A percentile compares a stretch with the other conserved stretches of the same genome.
phyloP scores from a whole-genome alignment of 2,888 invertebrate species.

The Heliconius charithonia region DNA sequence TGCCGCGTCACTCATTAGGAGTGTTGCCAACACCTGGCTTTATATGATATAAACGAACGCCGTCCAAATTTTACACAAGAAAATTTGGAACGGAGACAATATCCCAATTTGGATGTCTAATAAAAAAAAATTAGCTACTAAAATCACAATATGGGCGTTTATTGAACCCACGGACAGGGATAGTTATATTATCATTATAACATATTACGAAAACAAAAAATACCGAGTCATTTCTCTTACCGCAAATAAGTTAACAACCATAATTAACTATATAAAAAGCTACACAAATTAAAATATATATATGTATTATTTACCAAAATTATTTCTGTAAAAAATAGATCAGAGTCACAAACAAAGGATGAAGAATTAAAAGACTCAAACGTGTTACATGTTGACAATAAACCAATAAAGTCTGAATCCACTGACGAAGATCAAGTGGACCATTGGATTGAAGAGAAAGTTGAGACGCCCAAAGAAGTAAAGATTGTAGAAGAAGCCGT shows the following conservation, averaged over 20 bases:
- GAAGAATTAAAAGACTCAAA: slow-evolving; percentile 57
- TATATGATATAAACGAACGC: slow-evolving; percentile 39
- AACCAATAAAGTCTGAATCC: slow-evolving; percentile 50
- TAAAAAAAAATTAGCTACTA: neutral
- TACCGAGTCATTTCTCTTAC: neutral
- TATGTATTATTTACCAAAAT: neutral
- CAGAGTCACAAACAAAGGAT: slow-evolving; percentile 66
- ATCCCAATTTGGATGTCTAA: slow-evolving; percentile 40
- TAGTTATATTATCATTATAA: no score
- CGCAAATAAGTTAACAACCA: neutral
- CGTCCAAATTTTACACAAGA: slow-evolving; percentile 40
- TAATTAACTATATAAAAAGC: neutral
- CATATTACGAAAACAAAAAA: neutral
- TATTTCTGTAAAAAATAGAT: slow-evolving; percentile 49
- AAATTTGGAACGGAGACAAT: slow-evolving; percentile 42
- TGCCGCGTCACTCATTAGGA: slow-evolving; percentile 37
- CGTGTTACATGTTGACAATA: slow-evolving; percentile 52
- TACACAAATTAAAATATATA: neutral
- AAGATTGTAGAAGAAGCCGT: slow-evolving; percentile 51
- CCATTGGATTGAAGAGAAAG: slow-evolving; percentile 43
- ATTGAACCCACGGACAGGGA: slow-evolving; percentile 1
- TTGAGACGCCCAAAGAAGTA: slow-evolving; percentile 46
- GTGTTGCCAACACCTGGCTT: slow-evolving; percentile 37
- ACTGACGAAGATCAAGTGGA: slow-evolving; percentile 50
- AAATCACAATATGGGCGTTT: neutral